Evolutionary conservation across 2,888 invertebrate species (phyloP).

Genomic region (Drosophila multiciliata): DNA sequence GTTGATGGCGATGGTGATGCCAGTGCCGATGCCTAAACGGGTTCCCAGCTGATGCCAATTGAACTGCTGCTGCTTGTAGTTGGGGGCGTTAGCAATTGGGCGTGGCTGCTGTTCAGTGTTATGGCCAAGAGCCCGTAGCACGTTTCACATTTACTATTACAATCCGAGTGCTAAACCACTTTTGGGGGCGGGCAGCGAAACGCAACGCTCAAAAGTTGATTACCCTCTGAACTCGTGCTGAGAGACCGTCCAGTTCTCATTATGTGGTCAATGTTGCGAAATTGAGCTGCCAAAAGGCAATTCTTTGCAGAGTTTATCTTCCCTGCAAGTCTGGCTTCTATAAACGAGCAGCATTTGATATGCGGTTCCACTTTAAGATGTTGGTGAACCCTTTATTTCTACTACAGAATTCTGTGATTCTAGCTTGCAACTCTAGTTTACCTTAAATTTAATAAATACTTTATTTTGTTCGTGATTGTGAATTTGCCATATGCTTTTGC

Average conservation of each 20-base stretch:
- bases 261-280: slow-evolving; percentile 12
- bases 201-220: slow-evolving; percentile 35
- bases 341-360: background rate
- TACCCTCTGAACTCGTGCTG: slow-evolving; percentile 48
- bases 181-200: slow-evolving; percentile 12
- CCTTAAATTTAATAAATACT: background rate
- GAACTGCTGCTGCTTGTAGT: slow-evolving; percentile 19
- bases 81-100: slow-evolving; percentile 34
- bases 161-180: slow-evolving; percentile 17
- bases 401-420: background rate
- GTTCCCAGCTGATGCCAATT: slow-evolving; percentile 58
- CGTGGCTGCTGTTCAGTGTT: slow-evolving; percentile 19
- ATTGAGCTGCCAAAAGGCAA: slow-evolving; percentile 6
- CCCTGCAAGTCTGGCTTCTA: background rate
- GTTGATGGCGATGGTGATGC: background rate
- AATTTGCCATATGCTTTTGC: background rate
- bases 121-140: slow-evolving; percentile 25
- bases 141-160: slow-evolving; percentile 27
- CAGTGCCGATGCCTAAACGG: slow-evolving; percentile 49
- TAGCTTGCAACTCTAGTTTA: background rate
- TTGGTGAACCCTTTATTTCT: background rate
- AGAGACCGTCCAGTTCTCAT: slow-evolving; percentile 12
- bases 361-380: background rate
- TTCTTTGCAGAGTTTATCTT: background rate
- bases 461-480: background rate